Evolutionary conservation across 2,888 invertebrate species (phyloP).

Genomic region (Pardosa pseudoannulata): DNA sequence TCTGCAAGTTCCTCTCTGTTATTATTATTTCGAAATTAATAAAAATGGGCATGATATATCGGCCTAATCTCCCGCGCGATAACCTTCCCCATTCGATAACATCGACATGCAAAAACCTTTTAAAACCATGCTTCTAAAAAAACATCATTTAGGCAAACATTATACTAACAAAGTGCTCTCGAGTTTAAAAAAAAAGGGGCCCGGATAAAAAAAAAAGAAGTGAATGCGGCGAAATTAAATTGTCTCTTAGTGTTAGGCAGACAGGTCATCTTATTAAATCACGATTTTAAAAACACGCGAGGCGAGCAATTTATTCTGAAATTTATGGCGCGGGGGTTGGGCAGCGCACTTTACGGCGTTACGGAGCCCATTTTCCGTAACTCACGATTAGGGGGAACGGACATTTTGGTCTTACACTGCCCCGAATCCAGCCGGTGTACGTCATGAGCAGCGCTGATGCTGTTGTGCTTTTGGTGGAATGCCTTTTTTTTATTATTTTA

Average conservation of each 20-base stretch:
- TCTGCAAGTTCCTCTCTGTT: background rate
- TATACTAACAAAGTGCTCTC: background rate
- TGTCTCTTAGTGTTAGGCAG: conserved; percentile 42
- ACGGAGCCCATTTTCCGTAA: conserved; percentile 61
- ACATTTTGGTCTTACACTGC: conserved; percentile 4
- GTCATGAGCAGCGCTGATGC: background rate
- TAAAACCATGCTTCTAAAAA: background rate
- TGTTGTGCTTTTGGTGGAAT: background rate
- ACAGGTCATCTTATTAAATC: conserved; percentile 71
- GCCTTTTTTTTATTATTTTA: too few relatives aligned
- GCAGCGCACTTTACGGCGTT: background rate
- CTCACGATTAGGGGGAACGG: conserved; percentile 53
- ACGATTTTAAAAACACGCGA: conserved; percentile 61
- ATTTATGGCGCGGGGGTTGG: conserved; percentile 50
- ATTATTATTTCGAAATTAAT: background rate
- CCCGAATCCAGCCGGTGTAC: background rate
- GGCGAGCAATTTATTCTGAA: conserved; percentile 52
- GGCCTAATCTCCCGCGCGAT: background rate
- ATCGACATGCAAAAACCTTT: background rate
- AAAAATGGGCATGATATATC: background rate
- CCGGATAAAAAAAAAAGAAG: conserved; percentile 29
- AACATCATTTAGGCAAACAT: background rate
- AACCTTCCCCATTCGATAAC: background rate
- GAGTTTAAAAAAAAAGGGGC: background rate
- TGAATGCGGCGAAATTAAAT: conserved; percentile 50